Base-by-base conservation (phyloP, 2,113 vertebrate species). In the Ochotona curzoniae region DNA sequence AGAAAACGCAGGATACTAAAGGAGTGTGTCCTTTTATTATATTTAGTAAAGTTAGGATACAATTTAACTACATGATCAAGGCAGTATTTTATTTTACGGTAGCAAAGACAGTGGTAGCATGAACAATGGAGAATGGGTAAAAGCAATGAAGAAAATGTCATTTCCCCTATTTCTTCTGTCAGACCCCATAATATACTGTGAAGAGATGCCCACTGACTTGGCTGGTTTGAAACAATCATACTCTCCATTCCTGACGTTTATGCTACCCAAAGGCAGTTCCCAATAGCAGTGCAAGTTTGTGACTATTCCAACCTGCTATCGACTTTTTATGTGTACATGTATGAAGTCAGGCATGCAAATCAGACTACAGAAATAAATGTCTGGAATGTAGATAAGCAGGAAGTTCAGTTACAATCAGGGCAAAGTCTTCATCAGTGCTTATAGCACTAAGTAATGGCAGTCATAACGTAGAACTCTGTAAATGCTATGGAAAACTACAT, bases 341-440 rank as follows among this genome's bases (percentile, higher is more conserved):
- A 17, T 18, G 47, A 9, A 21, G 35, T 8, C 12, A 20, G 32
- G 3, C 63, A 67, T 73, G 4, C 38, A 38, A 28, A 47, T 35
- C 88, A 64, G 23, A n/a, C 30, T 54, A 21, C 35, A 73, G 61
- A 95, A 90, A 70, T 30, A 51, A 3, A 75, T 49, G 87, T 90
- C 83, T 91, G 20, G 38, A 80, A 70, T 47, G 35, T 63, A 85
- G 85, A 57, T n/a, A 84, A 8, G 83, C 2, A 76, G 25, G 44
- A 66, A 74, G 1, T 82, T 89, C 54, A 66, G 12, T 86, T 63
- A 71, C 5, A 13, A 3, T 35, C 14, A 87, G 49, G 87, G 10
- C 47, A 69, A 76, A 26, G 70, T 89, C n/a, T 60, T 4, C 21
- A 44, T 81, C 54, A 71, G 47, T 85, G 60, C 63, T 83, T 94